These are phyloP conservation scores for Ascidia mentula DNA, from an alignment of 23 tunicate genomes.

Conservation along the genomic window DNA sequence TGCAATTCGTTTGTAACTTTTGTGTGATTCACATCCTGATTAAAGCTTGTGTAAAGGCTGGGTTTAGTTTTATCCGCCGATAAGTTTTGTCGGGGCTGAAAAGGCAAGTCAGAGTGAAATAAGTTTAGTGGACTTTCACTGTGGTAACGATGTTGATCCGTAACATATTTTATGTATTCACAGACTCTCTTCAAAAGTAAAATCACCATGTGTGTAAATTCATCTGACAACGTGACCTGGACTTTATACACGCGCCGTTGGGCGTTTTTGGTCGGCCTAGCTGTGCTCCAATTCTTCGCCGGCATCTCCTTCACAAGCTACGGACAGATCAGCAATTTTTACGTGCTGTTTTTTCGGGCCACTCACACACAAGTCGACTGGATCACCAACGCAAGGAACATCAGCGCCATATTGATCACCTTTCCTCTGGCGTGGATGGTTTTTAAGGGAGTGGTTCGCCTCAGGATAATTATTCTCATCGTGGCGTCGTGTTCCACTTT, in stretches of 20 bases:
- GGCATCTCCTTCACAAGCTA: constrained; percentile 2
- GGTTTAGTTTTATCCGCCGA: too few species aligned
- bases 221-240: too few species aligned
- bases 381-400: background rate
- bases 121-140: too few species aligned
- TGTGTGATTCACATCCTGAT: too few species aligned
- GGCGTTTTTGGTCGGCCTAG: background rate
- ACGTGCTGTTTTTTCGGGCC: background rate
- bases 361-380: background rate
- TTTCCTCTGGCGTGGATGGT: background rate
- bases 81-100: too few species aligned
- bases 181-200: too few species aligned
- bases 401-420: background rate
- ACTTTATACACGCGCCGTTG: background rate
- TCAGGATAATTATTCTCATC: background rate
- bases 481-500: background rate
- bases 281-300: background rate
- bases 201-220: too few species aligned
- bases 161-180: too few species aligned
- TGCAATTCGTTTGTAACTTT: too few species aligned
- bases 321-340: background rate
- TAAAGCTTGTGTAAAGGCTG: too few species aligned
- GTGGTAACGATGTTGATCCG: too few species aligned
- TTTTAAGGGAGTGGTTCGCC: background rate
- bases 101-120: too few species aligned